Conservation (phyloP, 2,113 vertebrate species). For the Leucopsar rothschildi region DNA sequence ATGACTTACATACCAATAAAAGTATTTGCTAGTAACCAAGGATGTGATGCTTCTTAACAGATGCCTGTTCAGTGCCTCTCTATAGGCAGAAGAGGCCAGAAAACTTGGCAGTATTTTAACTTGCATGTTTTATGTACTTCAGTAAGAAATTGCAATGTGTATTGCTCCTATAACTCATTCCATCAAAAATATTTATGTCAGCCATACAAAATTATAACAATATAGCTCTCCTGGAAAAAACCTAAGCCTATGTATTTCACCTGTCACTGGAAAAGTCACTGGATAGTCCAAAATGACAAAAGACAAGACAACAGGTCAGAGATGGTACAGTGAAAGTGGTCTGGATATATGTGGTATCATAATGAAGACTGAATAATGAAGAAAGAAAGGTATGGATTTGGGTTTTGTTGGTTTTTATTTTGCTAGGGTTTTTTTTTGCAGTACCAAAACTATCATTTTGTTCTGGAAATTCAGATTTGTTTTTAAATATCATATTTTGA, state of each 20-base stretch:
- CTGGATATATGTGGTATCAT: background rate
- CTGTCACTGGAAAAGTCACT: background rate
- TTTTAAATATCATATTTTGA: background rate
- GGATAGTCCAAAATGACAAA: background rate
- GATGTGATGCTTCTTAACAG: background rate
- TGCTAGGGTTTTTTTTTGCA: background rate
- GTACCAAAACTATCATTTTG: background rate
- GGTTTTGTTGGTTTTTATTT: background rate
- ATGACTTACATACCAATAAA: constrained; percentile 36
- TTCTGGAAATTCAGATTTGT: background rate
- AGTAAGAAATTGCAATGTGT: constrained; percentile 17
- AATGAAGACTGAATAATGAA: background rate
- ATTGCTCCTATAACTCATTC: constrained; percentile 20
- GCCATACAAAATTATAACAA: constrained; percentile 21
- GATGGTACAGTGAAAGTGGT: background rate
- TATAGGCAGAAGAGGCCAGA: background rate
- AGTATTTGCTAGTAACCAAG: constrained; percentile 37
- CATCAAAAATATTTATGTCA: constrained; percentile 48
- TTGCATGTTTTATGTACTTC: constrained; percentile 18
- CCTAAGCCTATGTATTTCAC: background rate
- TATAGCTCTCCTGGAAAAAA: constrained; percentile 3
- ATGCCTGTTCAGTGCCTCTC: background rate
- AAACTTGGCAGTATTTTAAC: constrained; percentile 16
- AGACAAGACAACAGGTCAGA: background rate
- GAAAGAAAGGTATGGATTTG: background rate